These are phyloP conservation scores for Rhogogaster chlorosoma DNA, from an alignment of 2,888 invertebrate species.

Conservation along the genomic window DNA sequence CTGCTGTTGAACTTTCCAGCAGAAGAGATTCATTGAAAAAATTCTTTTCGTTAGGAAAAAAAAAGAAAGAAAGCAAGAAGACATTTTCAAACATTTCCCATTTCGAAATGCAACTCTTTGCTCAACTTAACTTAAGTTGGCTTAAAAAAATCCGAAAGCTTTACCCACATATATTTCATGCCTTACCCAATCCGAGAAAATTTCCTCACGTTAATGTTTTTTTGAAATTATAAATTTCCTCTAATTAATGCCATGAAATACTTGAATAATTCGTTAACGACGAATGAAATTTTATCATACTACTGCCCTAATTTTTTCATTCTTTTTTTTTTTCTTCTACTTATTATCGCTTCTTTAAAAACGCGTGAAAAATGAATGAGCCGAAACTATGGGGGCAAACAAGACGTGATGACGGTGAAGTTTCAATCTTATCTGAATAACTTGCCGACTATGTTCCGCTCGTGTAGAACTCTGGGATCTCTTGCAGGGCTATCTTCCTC, in stretches of 20 bases:
- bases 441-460: conserved; percentile 19
- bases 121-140: not conserved
- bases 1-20: too few species aligned
- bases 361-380: not conserved
- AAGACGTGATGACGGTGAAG: not conserved
- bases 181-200: not conserved
- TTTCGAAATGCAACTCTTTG: not conserved
- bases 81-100: not conserved
- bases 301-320: not conserved
- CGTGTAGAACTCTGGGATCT: conserved; percentile 1
- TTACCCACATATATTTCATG: too few species aligned
- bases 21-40: too few species aligned
- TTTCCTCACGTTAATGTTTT: not conserved
- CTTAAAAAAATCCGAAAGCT: not conserved
- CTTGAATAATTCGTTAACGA: not conserved
- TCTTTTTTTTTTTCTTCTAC: not conserved
- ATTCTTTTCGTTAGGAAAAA: not conserved
- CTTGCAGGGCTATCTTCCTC: not conserved
- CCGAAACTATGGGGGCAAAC: not conserved
- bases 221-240: not conserved
- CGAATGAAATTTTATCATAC: not conserved
- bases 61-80: not conserved
- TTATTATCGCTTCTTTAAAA: not conserved
- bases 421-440: conserved; percentile 2
- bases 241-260: not conserved